Base-by-base conservation (phyloP, 2,797 vertebrate genomes). In the Dicrostonyx torquatus region DNA sequence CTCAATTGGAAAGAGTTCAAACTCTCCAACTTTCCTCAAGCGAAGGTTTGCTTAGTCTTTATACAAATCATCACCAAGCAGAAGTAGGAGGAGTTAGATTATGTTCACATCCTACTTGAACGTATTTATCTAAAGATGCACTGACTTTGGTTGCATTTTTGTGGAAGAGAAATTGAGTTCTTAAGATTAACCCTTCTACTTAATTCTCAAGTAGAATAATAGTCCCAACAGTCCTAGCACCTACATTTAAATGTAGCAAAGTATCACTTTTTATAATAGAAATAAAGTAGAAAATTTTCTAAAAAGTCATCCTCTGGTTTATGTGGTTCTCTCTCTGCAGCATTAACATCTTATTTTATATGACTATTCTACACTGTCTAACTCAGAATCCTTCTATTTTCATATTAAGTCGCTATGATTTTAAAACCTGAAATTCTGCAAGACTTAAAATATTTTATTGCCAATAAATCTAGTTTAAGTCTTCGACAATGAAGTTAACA, bases 181-280 rank as follows among this genome's bases (percentile, higher is more conserved):
- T 55, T 6, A 77, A 89, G 24, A 64, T 31, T 87, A 84, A 79
- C 5, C 73, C 90, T 96, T 93, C 73, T 79, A 85, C 40, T 92
- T 80, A 88, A 78, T 93, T 90, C 17, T 92, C 17, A 72, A 92
- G 75, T 15, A 96, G 62, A 90, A 92, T 45, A 90, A 77, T 34
- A 58, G 55, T 6, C 3, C 13, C 34, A 77, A 29, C 18, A n/a
- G 22, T 40, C 6, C 2, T 4, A 43, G 5, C 13, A 34, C 3
- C 24, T 84, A 58, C 31, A 87, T 64, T 70, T 14, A 58, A 15
- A 43, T 40, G 40, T 75, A 95, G 76, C 4, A 78, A 84, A 53
- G 29, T 6, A 89, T 68, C 53, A 83, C 34, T 10, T 85, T 97
- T 88, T 90, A 18, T 15, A 92, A 70, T 2, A 91, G 31, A 79